Conservation (phyloP, 92 coral and sea anemone genomes). For the Porites lobata region DNA sequence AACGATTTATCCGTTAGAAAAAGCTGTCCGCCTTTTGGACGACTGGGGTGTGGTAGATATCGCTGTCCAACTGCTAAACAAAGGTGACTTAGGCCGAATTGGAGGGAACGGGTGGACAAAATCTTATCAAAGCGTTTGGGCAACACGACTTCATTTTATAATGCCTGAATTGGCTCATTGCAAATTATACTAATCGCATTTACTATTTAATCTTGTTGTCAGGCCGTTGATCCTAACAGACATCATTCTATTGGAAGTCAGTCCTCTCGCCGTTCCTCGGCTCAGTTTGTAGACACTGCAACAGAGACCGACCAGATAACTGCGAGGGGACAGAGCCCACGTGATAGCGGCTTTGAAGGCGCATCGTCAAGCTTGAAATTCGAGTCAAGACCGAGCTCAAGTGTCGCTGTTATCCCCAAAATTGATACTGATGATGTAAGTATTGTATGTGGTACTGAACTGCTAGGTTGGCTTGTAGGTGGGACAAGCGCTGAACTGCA, state of each 20-base stretch:
- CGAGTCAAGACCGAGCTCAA: conserved; percentile 84
- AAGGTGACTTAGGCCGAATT: too few species aligned
- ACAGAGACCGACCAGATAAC: conserved; percentile 27
- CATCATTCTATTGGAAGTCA: conserved; percentile 80
- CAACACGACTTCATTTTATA: not conserved
- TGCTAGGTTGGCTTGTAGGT: too few species aligned
- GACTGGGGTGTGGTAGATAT: too few species aligned
- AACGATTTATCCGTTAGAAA: too few species aligned
- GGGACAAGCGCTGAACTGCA: too few species aligned
- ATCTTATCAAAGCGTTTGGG: not conserved
- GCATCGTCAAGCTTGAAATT: conserved; percentile 83
- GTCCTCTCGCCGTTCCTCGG: conserved; percentile 50
- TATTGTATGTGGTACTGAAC: not conserved
- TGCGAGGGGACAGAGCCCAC: conserved; percentile 71
- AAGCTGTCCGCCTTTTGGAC: too few species aligned
- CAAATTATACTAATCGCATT: not conserved
- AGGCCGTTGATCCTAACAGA: conserved; percentile 63
- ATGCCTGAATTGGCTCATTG: too few species aligned
- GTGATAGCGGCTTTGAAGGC: conserved; percentile 97
- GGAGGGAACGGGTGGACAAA: not conserved
- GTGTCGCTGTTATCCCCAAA: conserved; percentile 56
- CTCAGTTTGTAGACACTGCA: conserved; percentile 27
- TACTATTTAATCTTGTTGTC: not conserved
- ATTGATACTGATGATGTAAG: conserved; percentile 55
- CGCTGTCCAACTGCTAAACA: too few species aligned